A percentile compares a stretch with the other conserved stretches of the same genome.
These are phyloP conservation scores for Nautilus pompilius DNA, from an alignment of 1,140 invertebrate genomes.

Conservation along the genomic window DNA sequence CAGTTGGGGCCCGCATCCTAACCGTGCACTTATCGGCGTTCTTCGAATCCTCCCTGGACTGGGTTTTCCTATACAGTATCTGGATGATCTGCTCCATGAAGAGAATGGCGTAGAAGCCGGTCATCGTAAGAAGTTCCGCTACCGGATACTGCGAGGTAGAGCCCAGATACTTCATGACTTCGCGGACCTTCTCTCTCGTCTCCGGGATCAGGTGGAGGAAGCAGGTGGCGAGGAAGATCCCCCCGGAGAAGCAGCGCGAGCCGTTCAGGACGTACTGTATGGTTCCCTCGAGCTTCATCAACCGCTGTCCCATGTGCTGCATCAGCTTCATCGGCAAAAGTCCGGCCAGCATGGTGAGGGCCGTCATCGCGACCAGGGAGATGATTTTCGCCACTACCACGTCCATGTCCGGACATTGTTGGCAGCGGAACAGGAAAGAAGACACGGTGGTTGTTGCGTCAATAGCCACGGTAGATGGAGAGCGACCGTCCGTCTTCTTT, in stretches of 20 bases:
- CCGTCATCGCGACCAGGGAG: constrained; percentile 35
- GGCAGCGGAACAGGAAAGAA: too few relatives aligned
- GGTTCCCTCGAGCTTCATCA: constrained; percentile 26
- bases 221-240: constrained; percentile 62
- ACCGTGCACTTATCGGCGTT: neutral
- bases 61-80: constrained; percentile 21
- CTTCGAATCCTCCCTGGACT: neutral
- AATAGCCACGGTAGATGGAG: too few relatives aligned
- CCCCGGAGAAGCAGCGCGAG: constrained; percentile 60
- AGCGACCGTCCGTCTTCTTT: too few relatives aligned
- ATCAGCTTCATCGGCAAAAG: constrained; percentile 36
- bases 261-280: constrained; percentile 40
- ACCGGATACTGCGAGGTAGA: constrained; percentile 57
- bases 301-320: constrained; percentile 27
- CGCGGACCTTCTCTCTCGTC: constrained; percentile 53
- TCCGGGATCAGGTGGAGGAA: constrained; percentile 62
- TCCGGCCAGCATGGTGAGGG: constrained; percentile 36
- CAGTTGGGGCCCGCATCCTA: constrained; percentile 8
- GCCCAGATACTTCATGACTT: constrained; percentile 37
- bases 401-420: constrained; percentile 33
- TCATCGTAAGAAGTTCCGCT: constrained; percentile 59
- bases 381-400: constrained; percentile 48
- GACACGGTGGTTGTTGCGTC: too few relatives aligned
- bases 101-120: constrained; percentile 63
- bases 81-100: constrained; percentile 61